phyloP scores from a whole-genome alignment of 2,888 invertebrate species.

The Phrixothrix hirtus region DNA sequence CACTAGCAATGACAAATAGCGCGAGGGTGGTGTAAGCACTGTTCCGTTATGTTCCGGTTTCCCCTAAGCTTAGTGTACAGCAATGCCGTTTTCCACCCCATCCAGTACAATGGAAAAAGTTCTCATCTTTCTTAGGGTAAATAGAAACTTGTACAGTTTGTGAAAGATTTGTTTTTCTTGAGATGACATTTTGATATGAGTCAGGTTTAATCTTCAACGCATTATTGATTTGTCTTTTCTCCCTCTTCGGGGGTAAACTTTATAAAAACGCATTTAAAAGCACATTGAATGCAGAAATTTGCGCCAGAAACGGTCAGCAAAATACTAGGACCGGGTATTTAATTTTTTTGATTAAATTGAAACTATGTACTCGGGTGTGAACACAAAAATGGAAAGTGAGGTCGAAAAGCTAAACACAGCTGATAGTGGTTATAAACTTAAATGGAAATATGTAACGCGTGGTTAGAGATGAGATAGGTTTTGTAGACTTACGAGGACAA shows the following conservation, averaged over 20 bases:
- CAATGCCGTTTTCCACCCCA: slow-evolving; percentile 33
- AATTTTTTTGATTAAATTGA: no score
- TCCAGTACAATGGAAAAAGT: slow-evolving; percentile 30
- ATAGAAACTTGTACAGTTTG: slow-evolving; percentile 45
- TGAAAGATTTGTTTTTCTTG: slow-evolving; percentile 50
- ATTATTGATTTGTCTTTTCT: slow-evolving; percentile 30
- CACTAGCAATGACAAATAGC: slow-evolving; percentile 55
- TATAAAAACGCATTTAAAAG: no score
- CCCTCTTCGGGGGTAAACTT: slow-evolving; percentile 1
- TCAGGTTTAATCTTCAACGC: slow-evolving; percentile 24
- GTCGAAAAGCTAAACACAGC: slow-evolving; percentile 7
- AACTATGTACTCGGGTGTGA: no score
- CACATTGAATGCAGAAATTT: no score
- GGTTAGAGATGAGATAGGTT: slow-evolving; percentile 36
- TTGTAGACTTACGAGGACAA: slow-evolving; percentile 40
- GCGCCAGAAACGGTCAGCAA: no score
- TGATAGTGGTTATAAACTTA: slow-evolving; percentile 13
- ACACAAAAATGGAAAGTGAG: neutral
- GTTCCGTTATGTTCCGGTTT: slow-evolving; percentile 30
- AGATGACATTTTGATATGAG: slow-evolving; percentile 54
- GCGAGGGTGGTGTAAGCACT: slow-evolving; percentile 44
- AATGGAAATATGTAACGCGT: slow-evolving; percentile 35
- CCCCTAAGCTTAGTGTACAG: slow-evolving; percentile 34
- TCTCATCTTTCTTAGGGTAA: slow-evolving; percentile 31
- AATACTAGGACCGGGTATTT: no score